Evolutionary conservation across 2,888 invertebrate species (phyloP).

Genomic region (Ectemnius cavifrons): DNA sequence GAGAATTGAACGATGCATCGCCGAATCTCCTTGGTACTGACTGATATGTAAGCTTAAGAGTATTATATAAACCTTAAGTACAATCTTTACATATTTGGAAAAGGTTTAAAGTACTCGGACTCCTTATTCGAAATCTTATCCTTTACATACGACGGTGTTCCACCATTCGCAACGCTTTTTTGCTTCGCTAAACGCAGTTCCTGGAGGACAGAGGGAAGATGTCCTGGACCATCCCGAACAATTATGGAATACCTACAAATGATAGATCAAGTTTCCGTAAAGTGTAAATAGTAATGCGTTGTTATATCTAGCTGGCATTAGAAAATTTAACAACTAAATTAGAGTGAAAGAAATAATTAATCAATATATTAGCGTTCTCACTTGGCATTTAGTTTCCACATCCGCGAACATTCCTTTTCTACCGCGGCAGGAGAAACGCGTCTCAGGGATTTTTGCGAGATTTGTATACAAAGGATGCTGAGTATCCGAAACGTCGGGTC

Average conservation of each 20-base stretch:
- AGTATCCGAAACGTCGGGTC: background rate
- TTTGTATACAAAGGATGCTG: constrained; percentile 52
- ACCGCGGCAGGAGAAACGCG: constrained; percentile 86
- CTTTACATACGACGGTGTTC: constrained; percentile 83
- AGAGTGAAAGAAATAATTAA: background rate
- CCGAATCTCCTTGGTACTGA: too few species aligned
- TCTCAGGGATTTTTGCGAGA: constrained; percentile 81
- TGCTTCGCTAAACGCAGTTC: constrained; percentile 89
- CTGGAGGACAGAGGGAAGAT: constrained; percentile 89
- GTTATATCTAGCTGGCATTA: background rate
- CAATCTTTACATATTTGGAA: too few species aligned
- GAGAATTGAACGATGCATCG: too few species aligned
- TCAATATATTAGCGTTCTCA: constrained; percentile 66
- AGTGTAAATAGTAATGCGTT: background rate
- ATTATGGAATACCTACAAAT: constrained; percentile 87
- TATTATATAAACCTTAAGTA: too few species aligned
- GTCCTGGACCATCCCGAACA: constrained; percentile 90
- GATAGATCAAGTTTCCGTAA: background rate
- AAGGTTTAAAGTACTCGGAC: too few species aligned
- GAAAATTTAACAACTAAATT: background rate
- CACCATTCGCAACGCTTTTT: constrained; percentile 94
- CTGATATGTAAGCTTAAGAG: too few species aligned
- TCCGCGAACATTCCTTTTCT: constrained; percentile 92
- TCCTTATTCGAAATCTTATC: background rate
- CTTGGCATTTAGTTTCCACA: constrained; percentile 91